Conservation (phyloP, 2,888 invertebrate species). For the Stenurella melanura region DNA sequence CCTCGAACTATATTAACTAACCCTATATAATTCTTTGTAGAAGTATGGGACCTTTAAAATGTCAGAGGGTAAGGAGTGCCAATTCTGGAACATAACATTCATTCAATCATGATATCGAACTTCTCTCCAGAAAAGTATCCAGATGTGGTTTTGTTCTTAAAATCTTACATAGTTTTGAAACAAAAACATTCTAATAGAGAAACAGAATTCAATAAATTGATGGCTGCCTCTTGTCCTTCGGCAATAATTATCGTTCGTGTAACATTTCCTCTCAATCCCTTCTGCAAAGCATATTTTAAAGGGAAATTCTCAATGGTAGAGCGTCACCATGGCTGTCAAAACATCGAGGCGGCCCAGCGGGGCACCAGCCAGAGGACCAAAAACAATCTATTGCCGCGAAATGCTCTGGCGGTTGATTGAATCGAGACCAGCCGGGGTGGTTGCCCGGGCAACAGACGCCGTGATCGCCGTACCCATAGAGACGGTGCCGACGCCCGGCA, state of each 20-base stretch:
- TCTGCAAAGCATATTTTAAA: not conserved
- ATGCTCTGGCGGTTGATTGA: slow-evolving; percentile 67
- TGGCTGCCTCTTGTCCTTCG: not conserved
- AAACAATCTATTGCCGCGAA: slow-evolving; percentile 30
- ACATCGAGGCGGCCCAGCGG: slow-evolving; percentile 1
- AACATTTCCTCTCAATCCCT: not conserved
- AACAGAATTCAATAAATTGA: not conserved
- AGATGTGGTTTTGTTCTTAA: too few species aligned
- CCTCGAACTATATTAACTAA: too few species aligned
- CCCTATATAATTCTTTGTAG: too few species aligned
- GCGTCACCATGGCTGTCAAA: not conserved
- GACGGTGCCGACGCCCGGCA: slow-evolving; percentile 71
- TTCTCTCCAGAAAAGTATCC: too few species aligned
- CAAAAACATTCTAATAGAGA: too few species aligned
- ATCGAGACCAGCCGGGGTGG: slow-evolving; percentile 65
- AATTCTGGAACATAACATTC: too few species aligned
- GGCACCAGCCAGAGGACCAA: slow-evolving; percentile 13
- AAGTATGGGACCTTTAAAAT: too few species aligned
- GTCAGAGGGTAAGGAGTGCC: too few species aligned
- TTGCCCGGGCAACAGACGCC: slow-evolving; percentile 44
- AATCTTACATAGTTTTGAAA: too few species aligned
- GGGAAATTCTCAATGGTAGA: not conserved
- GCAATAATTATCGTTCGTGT: not conserved
- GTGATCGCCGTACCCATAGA: slow-evolving; percentile 62
- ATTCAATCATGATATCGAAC: too few species aligned